phyloP scores from a whole-genome alignment of 2,888 invertebrate species.

The Epistrophella euchroma region DNA sequence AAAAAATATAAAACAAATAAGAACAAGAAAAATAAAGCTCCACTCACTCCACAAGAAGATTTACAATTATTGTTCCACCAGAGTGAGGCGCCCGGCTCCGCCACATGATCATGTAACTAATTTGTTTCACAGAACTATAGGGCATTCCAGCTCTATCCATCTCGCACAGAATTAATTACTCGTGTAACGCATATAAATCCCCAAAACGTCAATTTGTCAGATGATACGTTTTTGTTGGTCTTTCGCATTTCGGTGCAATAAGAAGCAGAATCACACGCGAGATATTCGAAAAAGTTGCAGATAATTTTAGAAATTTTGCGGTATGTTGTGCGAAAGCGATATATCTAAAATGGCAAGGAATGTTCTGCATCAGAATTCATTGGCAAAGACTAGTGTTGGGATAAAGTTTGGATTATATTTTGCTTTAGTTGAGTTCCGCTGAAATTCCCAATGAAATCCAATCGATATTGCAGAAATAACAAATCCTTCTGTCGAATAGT shows the following conservation, averaged over 20 bases:
- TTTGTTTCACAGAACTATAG: slow-evolving; percentile 67
- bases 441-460: slow-evolving; percentile 14
- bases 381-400: slow-evolving; percentile 23
- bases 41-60: slow-evolving; percentile 29
- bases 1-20: slow-evolving; percentile 17
- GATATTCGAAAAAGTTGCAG: slow-evolving; percentile 8
- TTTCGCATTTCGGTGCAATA: neutral
- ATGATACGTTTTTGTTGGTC: slow-evolving; percentile 12
- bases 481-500: neutral
- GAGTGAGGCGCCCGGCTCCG: slow-evolving; percentile 63
- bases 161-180: slow-evolving; percentile 73
- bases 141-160: slow-evolving; percentile 65
- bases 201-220: slow-evolving; percentile 75
- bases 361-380: slow-evolving; percentile 24
- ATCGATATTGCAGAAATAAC: slow-evolving; percentile 27
- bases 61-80: slow-evolving; percentile 58
- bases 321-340: slow-evolving; percentile 16
- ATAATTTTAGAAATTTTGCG: slow-evolving; percentile 33
- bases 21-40: no score
- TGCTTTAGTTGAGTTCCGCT: neutral
- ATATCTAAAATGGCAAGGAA: slow-evolving; percentile 25
- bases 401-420: slow-evolving; percentile 26
- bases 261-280: neutral
- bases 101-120: slow-evolving; percentile 73
- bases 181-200: slow-evolving; percentile 67